Conservation (phyloP, 2,888 invertebrate species). For the Dione juno region DNA sequence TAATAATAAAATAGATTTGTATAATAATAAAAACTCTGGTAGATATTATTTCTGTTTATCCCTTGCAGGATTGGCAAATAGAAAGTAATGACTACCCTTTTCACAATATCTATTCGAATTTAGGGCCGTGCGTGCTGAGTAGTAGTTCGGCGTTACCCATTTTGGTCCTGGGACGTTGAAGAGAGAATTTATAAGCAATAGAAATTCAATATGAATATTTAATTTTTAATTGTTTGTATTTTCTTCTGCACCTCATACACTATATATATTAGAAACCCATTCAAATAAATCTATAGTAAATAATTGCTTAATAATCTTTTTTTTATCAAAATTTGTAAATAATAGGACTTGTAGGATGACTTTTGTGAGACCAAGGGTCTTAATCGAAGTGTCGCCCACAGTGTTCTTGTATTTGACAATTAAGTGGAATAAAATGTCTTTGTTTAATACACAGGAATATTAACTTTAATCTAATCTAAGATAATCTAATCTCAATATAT, state of each 20-base stretch:
- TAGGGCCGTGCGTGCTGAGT: slow-evolving; percentile 8
- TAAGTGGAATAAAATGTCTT: slow-evolving; percentile 70
- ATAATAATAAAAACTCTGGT: slow-evolving; percentile 5
- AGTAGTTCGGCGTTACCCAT: not conserved
- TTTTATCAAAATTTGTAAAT: slow-evolving; percentile 55
- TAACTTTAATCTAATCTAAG: too few relatives aligned
- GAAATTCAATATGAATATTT: not conserved
- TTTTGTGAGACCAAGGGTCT: slow-evolving; percentile 77
- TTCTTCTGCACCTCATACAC: too few relatives aligned
- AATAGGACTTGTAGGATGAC: slow-evolving; percentile 64
- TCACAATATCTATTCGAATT: slow-evolving; percentile 18
- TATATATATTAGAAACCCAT: not conserved
- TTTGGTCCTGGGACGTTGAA: not conserved
- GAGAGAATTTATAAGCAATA: not conserved
- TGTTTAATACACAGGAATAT: slow-evolving; percentile 52
- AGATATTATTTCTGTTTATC: slow-evolving; percentile 6
- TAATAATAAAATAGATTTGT: not conserved
- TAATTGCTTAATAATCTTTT: not conserved
- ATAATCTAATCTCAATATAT: too few relatives aligned
- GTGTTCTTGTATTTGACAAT: slow-evolving; percentile 72
- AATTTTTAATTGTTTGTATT: not conserved
- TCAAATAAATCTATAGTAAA: not conserved
- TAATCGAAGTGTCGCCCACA: slow-evolving; percentile 79
- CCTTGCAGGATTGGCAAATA: slow-evolving; percentile 16
- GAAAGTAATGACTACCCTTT: slow-evolving; percentile 20